These are phyloP conservation scores for Coleophora deauratella DNA, from an alignment of 2,888 invertebrate genomes.

Conservation along the genomic window DNA sequence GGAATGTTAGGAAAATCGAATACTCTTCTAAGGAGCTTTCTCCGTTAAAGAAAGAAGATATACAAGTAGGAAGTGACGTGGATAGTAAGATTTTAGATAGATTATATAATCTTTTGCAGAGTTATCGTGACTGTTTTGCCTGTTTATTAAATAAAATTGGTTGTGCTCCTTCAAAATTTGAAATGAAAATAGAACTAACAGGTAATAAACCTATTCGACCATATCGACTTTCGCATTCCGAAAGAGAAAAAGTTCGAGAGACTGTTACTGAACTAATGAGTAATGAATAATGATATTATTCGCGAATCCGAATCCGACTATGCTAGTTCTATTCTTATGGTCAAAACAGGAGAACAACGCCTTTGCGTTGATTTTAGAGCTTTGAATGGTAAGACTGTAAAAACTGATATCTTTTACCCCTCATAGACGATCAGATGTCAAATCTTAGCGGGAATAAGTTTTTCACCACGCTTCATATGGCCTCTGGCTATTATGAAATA, in stretches of 20 bases:
- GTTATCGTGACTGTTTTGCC: background rate
- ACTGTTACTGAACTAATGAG: conserved; percentile 2
- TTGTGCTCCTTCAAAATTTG: background rate
- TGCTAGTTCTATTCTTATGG: conserved; percentile 3
- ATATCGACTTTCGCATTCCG: conserved; percentile 3
- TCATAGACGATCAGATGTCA: conserved; percentile 4
- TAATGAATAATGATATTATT: conserved; percentile 1
- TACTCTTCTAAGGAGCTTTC: background rate
- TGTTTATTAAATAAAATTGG: background rate
- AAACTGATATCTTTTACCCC: conserved; percentile 5
- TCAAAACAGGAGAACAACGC: conserved; percentile 4
- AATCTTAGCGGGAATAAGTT: background rate
- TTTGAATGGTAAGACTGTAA: conserved; percentile 4
- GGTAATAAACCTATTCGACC: conserved; percentile 5
- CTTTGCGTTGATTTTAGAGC: conserved; percentile 5
- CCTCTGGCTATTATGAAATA: conserved; percentile 1
- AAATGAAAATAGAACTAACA: conserved; percentile 2
- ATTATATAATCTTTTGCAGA: background rate
- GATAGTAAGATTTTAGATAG: background rate
- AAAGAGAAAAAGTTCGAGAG: conserved; percentile 1
- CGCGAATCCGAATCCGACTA: background rate
- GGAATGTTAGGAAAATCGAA: background rate
- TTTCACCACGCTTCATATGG: conserved; percentile 1
- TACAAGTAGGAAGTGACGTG: background rate
- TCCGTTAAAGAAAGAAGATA: background rate